phyloP scores from a whole-genome alignment of 2,797 vertebrate genomes.

The Falco peregrinus region DNA sequence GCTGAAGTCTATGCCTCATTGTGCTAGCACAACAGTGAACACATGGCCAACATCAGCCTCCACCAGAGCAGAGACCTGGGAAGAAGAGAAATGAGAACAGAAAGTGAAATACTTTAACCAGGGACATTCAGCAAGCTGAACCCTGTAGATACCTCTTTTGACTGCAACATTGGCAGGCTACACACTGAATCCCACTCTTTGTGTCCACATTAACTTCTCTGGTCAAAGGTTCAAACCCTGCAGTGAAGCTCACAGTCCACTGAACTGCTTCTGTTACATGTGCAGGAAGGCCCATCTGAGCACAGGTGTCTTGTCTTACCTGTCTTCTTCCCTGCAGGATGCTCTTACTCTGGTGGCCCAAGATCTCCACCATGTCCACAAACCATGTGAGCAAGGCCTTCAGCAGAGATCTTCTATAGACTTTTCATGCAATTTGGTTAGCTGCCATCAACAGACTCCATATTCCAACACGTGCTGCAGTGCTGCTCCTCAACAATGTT shows the following conservation, averaged over 20 bases:
- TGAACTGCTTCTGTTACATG: not conserved
- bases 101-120: not conserved
- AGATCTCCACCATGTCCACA: not conserved
- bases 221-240: not conserved
- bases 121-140: not conserved
- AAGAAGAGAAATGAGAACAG: not conserved
- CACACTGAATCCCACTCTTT: not conserved
- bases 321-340: not conserved
- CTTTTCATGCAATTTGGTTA: not conserved
- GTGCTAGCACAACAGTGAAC: not conserved
- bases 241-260: not conserved
- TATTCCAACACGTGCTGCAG: not conserved
- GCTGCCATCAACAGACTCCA: not conserved
- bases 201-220: not conserved
- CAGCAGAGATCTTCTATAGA: not conserved
- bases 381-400: not conserved
- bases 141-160: not conserved
- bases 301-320: not conserved
- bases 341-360: not conserved
- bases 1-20: accelerated
- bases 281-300: not conserved
- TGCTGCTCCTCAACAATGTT: not conserved
- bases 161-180: not conserved
- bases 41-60: accelerated
- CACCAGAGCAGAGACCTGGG: not conserved